A percentile compares a stretch with the other conserved stretches of the same genome.
phyloP scores from a whole-genome alignment of 2,797 vertebrate genomes.

The Natrix natrix region DNA sequence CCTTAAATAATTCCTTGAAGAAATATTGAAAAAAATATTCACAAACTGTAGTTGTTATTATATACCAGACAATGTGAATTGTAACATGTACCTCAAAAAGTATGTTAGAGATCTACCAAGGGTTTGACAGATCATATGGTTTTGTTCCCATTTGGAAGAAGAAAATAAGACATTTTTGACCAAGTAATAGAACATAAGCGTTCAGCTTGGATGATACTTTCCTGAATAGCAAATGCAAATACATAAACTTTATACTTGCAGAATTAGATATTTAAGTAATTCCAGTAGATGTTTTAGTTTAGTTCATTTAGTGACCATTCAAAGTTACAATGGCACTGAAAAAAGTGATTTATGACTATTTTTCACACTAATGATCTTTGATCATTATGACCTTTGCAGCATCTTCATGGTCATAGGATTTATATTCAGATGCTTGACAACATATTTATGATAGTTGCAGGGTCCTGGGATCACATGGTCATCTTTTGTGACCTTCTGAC shows the following conservation, averaged over 20 bases:
- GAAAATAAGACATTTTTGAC: background rate
- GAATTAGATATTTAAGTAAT: background rate
- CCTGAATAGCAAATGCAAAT: background rate
- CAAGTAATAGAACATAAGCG: background rate
- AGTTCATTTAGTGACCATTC: no score
- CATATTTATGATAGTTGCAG: no score
- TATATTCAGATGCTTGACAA: no score
- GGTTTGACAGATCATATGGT: background rate
- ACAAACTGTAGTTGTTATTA: background rate
- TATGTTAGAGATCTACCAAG: background rate
- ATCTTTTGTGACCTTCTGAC: no score
- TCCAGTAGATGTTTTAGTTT: background rate
- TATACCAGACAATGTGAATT: background rate
- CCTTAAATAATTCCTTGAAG: background rate
- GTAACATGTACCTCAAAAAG: background rate
- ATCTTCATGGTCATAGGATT: no score
- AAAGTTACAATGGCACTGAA: no score
- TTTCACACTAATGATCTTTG: no score
- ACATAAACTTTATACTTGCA: background rate
- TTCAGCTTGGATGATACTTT: background rate
- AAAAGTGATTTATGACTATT: no score
- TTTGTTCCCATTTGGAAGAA: background rate
- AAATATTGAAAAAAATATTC: background rate
- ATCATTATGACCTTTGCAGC: no score
- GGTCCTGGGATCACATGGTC: no score